Conservation (phyloP, 2,888 invertebrate species). For the Drosophila longiperda region DNA sequence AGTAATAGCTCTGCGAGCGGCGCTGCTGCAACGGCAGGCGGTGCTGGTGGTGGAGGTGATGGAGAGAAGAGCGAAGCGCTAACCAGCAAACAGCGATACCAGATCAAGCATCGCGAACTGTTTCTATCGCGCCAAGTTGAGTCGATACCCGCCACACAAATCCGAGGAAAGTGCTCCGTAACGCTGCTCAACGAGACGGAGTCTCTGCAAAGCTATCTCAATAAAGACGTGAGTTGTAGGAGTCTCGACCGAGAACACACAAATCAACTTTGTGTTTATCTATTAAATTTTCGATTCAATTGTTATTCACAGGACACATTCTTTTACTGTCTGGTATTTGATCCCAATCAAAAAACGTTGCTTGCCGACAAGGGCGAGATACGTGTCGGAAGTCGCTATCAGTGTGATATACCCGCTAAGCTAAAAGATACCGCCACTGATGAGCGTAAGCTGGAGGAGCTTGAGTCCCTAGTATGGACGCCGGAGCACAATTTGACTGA, state of each 20-base stretch:
- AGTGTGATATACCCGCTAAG: constrained; percentile 95
- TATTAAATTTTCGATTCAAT: background rate
- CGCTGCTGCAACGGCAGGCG: constrained; percentile 81
- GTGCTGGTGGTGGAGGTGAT: constrained; percentile 46
- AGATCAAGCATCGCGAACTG: constrained; percentile 98
- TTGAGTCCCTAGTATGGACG: constrained; percentile 98
- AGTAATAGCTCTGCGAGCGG: constrained; percentile 42
- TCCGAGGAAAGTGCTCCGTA: constrained; percentile 99
- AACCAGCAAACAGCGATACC: constrained; percentile 95
- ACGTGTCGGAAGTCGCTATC: constrained; percentile 96
- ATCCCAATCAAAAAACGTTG: constrained; percentile 99
- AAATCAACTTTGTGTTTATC: background rate
- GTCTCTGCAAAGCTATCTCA: constrained; percentile 97
- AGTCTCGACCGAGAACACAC: constrained; percentile 52
- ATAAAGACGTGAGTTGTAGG: constrained; percentile 93
- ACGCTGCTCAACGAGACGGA: constrained; percentile 99
- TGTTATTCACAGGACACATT: constrained; percentile 93
- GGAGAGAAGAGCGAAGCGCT: constrained; percentile 87
- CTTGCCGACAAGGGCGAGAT: constrained; percentile 99
- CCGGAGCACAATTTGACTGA: constrained; percentile 96
- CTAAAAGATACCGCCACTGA: constrained; percentile 89
- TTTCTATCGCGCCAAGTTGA: constrained; percentile 99
- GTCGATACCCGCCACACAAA: constrained; percentile 99
- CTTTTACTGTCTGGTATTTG: constrained; percentile 99
- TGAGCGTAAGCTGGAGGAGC: constrained; percentile 89